Conservation (phyloP, 2,797 vertebrate species). For the Choloepus didactylus region DNA sequence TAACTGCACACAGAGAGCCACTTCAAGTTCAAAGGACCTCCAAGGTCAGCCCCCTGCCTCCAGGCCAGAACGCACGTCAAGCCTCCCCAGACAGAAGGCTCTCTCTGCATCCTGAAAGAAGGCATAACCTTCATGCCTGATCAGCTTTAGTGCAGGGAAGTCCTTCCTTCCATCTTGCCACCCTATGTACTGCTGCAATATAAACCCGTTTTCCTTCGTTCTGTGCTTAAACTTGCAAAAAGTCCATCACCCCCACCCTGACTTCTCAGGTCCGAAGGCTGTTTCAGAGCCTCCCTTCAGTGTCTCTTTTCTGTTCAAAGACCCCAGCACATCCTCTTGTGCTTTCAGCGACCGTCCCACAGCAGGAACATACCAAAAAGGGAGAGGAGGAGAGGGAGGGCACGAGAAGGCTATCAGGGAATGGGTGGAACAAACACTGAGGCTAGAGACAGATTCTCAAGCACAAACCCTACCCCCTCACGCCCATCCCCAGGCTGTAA, state of each 20-base stretch:
- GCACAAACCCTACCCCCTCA: background rate
- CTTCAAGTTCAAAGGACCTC: slow-evolving; percentile 28
- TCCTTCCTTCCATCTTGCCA: slow-evolving; percentile 45
- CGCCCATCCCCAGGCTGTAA: background rate
- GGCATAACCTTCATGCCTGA: slow-evolving; percentile 49
- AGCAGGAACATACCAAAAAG: slow-evolving; percentile 78
- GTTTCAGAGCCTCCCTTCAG: slow-evolving; percentile 39
- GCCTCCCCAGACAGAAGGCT: background rate
- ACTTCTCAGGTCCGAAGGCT: background rate
- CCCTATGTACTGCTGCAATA: background rate
- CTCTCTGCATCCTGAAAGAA: background rate
- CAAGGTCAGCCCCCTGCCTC: background rate
- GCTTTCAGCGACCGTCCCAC: slow-evolving; percentile 74
- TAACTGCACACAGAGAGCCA: background rate
- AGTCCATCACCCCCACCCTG: background rate
- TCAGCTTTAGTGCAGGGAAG: background rate
- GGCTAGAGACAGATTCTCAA: background rate
- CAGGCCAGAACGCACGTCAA: background rate
- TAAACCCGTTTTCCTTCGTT: slow-evolving; percentile 8
- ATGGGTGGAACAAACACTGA: background rate
- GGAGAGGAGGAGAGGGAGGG: slow-evolving; percentile 58
- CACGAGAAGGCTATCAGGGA: slow-evolving; percentile 42
- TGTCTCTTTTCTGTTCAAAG: slow-evolving; percentile 65
- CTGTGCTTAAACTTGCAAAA: slow-evolving; percentile 37
- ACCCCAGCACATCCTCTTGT: slow-evolving; percentile 68